Base-by-base conservation (phyloP, 2,113 vertebrate species). In the Taurulus bubalis region DNA sequence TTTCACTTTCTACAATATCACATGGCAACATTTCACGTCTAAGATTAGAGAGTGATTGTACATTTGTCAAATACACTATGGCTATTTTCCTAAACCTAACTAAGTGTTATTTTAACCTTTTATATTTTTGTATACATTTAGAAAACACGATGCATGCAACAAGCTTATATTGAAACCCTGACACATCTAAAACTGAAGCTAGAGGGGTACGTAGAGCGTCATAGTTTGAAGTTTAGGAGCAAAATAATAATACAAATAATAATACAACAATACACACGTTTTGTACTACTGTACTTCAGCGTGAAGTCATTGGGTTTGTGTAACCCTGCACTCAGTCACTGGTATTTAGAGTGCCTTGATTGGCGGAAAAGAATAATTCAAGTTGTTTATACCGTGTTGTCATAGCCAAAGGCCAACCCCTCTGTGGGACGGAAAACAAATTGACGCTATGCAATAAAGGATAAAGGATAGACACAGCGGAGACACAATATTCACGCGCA, bases 381-480 rank as follows among this genome's bases (percentile, higher is more conserved):
- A 79, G 75, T 32, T 68, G 78, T 88, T 87, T 80, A 83, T 6
- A 60, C n/a, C 5, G 28, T 42, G 30, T 47, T 84, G 80, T 78
- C 83, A 74, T 42, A 73, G 59, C 34, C 69, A 72, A 81, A 87
- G 63, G 40, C 63, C 47, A 56, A 71, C 86, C 62, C 55, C 53
- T 75, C 24, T 0, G 20, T 22, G 38, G 47, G 53, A 47, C 34
- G 34, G 45, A 74, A 84, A 62, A 85, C 74, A 81, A 71, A 82
- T 32, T 47, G 60, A 70, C 72, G 45, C 16, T n/a, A 56, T 2
- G 47, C 67, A 88, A 85, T 88, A 78, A 82, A 42, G 69, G 64
- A 90, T 77, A 80, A 86, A 80, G 83, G 75, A 83, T 59, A 82
- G 84, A 83, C 77, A 81, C 69, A 73, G 68, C 1, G 20, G 77